Base-by-base conservation (phyloP, 2,113 vertebrate species). In the Scalopus aquaticus region DNA sequence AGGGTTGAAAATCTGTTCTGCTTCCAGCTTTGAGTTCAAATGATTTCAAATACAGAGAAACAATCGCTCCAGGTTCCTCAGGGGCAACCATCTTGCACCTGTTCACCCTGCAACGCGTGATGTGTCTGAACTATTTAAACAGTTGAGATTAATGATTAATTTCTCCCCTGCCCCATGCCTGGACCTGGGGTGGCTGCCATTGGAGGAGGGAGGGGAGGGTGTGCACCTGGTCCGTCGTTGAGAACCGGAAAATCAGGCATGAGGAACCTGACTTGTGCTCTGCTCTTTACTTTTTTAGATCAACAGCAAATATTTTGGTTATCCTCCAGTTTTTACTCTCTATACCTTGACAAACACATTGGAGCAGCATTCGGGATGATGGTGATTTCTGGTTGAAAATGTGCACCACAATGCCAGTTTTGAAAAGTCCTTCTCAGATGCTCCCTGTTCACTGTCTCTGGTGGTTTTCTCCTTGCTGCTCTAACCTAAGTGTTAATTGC, bases 1-100 rank as follows among this genome's bases (percentile, higher is more conserved):
- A 1, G 94, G 93, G 89, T 78, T 79, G 88, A 65, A 93, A 94
- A 93, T 96, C 94, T 97, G 94, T 95, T 95, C 70, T 67, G 39
- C 85, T 95, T 87, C 89, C 32, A 93, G 51, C 28, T 39, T 39
- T 58, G n/a, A 87, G 54, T 72, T 46, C 83, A 70, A 92, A 83
- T 24, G 37, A 82, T 49, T 77, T 83, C 49, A 78, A 60, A 70
- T 30, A 26, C 69, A 51, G 89, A 89, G 88, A 83, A 91, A 73
- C 64, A 24, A 16, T 58, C 70, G 46, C 32, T 42, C 51, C 74
- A 13, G 78, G 79, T 64, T 94, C 89, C 82, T 51, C 42, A 24
- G 56, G 89, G 85, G 37, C 46, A 56, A 8, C 69, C 32, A 10
- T 37, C 54, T 13, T 0, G 19, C 83, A 95, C 93, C 94, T 95